Percentiles rank a stretch among this genome's conserved stretches.
phyloP scores from a whole-genome alignment of 2,888 invertebrate species.

The Tetramorium bicarinatum region DNA sequence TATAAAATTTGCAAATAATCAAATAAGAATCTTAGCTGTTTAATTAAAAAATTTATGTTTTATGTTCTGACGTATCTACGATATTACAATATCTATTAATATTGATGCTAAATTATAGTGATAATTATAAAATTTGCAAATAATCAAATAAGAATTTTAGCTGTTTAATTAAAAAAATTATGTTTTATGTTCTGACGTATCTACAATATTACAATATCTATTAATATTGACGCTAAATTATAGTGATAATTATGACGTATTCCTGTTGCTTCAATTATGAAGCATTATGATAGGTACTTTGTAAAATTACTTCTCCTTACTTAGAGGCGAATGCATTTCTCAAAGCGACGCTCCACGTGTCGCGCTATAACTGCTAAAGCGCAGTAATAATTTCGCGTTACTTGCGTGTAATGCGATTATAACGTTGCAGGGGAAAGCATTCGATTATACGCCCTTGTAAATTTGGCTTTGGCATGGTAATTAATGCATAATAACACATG shows the following conservation, averaged over 20 bases:
- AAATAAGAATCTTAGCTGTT: background rate
- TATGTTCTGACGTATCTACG: background rate
- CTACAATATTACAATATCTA: background rate
- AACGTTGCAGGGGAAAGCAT: constrained; percentile 34
- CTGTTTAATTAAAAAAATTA: background rate
- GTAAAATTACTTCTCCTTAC: constrained; percentile 35
- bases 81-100: background rate
- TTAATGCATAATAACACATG: constrained; percentile 33
- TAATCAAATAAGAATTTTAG: background rate
- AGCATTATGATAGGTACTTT: constrained; percentile 34
- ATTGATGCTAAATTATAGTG: background rate
- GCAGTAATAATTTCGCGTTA: constrained; percentile 46
- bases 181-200: background rate
- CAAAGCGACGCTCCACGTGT: constrained; percentile 44
- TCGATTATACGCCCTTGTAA: constrained; percentile 40
- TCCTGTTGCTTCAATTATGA: constrained; percentile 18
- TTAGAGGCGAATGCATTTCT: constrained; percentile 39
- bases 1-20: constrained; percentile 8
- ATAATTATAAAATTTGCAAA: constrained; percentile 17
- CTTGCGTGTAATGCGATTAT: constrained; percentile 42
- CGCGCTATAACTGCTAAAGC: constrained; percentile 31
- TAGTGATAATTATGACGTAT: background rate
- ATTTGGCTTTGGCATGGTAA: constrained; percentile 47
- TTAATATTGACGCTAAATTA: constrained; percentile 2
- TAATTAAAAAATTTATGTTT: background rate